A percentile compares a stretch with the other conserved stretches of the same genome.
Conservation (phyloP, 2,797 vertebrate species). For the Alca torda region DNA sequence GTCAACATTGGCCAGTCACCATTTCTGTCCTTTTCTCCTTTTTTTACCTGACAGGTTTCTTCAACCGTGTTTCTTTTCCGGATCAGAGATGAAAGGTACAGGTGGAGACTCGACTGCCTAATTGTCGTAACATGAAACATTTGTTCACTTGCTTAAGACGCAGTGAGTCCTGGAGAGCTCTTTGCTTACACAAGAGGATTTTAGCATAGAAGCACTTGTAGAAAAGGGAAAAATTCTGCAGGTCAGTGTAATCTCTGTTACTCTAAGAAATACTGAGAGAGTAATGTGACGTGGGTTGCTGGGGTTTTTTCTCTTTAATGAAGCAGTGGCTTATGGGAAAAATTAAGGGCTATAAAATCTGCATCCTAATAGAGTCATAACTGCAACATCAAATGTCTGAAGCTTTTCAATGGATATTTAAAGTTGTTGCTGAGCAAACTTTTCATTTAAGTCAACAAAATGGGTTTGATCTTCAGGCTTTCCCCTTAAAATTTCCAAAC, state of each 20-base stretch:
- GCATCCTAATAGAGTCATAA: not conserved
- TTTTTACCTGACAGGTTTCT: not conserved
- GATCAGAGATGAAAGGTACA: not conserved
- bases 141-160: not conserved
- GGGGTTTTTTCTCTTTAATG: not conserved
- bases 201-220: not conserved
- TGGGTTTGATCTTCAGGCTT: not conserved
- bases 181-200: not conserved
- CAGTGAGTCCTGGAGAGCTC: not conserved
- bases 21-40: not conserved
- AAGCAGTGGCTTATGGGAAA: not conserved
- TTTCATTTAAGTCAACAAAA: not conserved
- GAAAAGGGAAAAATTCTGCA: not conserved
- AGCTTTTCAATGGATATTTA: not conserved
- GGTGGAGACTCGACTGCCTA: not conserved
- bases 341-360: not conserved
- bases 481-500: not conserved
- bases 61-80: not conserved
- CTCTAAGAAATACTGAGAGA: not conserved
- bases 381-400: not conserved
- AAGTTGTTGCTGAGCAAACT: not conserved
- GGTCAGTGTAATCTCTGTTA: not conserved
- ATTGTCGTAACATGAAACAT: not conserved
- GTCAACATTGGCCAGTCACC: not conserved
- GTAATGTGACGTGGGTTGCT: not conserved